Percentiles rank a stretch among this genome's conserved stretches.
Evolutionary conservation across 2,797 vertebrate genomes (phyloP).

Genomic region (Fringilla coelebs): DNA sequence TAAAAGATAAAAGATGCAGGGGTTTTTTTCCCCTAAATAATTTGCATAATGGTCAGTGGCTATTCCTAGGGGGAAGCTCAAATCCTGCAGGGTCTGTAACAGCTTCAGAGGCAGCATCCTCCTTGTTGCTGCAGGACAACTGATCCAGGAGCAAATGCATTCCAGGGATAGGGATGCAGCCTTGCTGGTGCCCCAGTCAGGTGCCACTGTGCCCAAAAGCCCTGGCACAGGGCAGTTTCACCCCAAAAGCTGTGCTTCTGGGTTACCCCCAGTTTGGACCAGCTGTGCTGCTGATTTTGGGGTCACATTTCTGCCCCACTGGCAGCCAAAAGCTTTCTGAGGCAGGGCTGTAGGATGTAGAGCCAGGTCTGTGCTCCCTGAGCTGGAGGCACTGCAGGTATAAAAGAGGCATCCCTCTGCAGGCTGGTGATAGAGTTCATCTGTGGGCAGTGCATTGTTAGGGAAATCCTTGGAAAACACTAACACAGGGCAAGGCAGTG

Average conservation of each 20-base stretch:
- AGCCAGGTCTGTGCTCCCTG: background rate
- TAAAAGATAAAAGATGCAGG: accelerated
- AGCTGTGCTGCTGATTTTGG: background rate
- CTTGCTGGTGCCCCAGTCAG: background rate
- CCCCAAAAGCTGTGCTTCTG: background rate
- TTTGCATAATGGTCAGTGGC: background rate
- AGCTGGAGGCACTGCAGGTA: background rate
- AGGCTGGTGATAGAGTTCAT: background rate
- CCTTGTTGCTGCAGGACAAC: background rate
- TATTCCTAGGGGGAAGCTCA: background rate
- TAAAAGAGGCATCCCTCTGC: background rate
- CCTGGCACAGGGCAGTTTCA: background rate
- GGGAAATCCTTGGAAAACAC: background rate
- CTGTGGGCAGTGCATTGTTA: background rate
- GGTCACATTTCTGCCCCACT: background rate
- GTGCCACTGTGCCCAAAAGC: background rate
- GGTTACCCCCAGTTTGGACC: background rate
- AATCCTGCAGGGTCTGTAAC: background rate
- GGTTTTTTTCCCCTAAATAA: background rate
- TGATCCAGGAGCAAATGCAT: background rate
- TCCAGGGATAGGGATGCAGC: background rate
- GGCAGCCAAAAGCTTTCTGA: background rate
- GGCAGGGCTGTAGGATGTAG: background rate
- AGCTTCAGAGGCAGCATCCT: background rate
- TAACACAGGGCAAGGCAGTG: background rate